Evolutionary conservation across 2,113 vertebrate species (phyloP).

Genomic region (Mobula birostris): DNA sequence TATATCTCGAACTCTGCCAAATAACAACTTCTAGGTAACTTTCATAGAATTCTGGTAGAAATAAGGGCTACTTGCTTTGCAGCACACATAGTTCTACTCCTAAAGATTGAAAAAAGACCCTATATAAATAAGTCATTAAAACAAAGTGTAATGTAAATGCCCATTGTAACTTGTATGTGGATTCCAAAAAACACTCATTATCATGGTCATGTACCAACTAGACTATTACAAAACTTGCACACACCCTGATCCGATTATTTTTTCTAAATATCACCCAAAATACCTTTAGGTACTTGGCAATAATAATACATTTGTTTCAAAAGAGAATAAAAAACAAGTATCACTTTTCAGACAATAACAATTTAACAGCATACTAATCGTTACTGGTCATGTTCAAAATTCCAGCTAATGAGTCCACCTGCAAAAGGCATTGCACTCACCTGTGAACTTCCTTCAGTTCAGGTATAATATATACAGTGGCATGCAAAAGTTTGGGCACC

Average conservation of each 20-base stretch:
- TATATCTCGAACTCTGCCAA: neutral
- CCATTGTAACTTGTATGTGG: neutral
- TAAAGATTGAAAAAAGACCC: neutral
- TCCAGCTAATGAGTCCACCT: neutral
- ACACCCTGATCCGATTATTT: neutral
- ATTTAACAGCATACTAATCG: neutral
- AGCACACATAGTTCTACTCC: neutral
- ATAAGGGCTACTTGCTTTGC: neutral
- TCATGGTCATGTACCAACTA: neutral
- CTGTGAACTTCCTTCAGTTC: too few relatives aligned
- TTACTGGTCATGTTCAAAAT: neutral
- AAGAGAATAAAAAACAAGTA: neutral
- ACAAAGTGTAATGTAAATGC: neutral
- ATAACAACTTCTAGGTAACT: neutral
- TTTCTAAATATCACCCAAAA: neutral
- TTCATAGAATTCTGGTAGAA: neutral
- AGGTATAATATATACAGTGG: neutral
- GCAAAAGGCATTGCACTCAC: neutral
- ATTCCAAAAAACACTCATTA: neutral
- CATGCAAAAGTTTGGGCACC: too few relatives aligned
- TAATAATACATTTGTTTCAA: neutral
- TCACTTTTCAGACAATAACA: neutral
- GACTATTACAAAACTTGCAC: constrained; percentile 2
- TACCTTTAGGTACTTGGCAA: neutral
- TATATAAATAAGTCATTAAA: neutral